A percentile compares a stretch with the other conserved stretches of the same genome.
Evolutionary conservation across 2,113 vertebrate genomes (phyloP).

Genomic region (Ancistrus triradiatus): DNA sequence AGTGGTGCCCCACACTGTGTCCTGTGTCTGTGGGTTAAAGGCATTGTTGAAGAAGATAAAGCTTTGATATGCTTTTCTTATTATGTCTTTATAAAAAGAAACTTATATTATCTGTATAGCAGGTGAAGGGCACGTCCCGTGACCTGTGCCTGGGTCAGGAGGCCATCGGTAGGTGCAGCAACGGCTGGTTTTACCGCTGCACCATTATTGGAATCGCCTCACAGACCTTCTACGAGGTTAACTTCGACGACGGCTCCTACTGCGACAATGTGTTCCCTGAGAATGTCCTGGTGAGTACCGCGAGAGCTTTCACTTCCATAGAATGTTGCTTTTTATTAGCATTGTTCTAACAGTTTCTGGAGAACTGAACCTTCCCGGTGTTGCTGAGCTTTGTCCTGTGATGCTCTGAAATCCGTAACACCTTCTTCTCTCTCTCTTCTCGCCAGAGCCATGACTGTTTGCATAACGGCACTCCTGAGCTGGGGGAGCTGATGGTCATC

Average conservation of each 20-base stretch:
- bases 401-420: neutral
- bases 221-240: slow-evolving; percentile 91
- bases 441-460: slow-evolving; percentile 87
- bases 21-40: too few species aligned
- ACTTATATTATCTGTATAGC: neutral
- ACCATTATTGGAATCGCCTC: slow-evolving; percentile 81
- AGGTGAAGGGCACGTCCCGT: slow-evolving; percentile 49
- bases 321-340: too few species aligned
- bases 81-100: too few species aligned
- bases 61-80: too few species aligned
- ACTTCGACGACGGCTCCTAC: slow-evolving; percentile 94
- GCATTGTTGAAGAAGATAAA: too few species aligned
- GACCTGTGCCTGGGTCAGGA: slow-evolving; percentile 78
- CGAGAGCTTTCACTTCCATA: neutral
- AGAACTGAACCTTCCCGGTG: neutral
- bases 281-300: slow-evolving; percentile 80
- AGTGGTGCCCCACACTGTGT: too few species aligned
- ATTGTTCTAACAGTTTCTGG: too few species aligned
- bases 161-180: slow-evolving; percentile 85
- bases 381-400: too few species aligned
- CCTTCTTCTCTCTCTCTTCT: neutral
- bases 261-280: slow-evolving; percentile 93
- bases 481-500: slow-evolving; percentile 80
- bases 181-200: slow-evolving; percentile 86
- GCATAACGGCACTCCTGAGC: slow-evolving; percentile 73